phyloP scores from a whole-genome alignment of 2,888 invertebrate species.

The Bombylius discolor region DNA sequence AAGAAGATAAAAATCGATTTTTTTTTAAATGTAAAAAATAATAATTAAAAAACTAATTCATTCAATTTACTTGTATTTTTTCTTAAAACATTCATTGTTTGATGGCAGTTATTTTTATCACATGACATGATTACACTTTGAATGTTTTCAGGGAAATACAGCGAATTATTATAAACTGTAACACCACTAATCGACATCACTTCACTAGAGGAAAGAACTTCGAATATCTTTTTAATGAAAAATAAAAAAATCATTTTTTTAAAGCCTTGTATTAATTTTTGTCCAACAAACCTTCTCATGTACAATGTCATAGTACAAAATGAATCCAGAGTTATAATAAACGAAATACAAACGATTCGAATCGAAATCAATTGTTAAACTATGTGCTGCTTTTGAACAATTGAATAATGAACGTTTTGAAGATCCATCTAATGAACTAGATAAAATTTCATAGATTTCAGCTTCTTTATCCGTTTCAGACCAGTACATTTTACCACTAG shows the following conservation, averaged over 20 bases:
- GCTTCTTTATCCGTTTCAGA: slow-evolving; percentile 37
- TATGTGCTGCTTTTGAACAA: slow-evolving; percentile 34
- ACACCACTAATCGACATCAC: slow-evolving; percentile 42
- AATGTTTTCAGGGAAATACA: slow-evolving; percentile 57
- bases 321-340: slow-evolving; percentile 41
- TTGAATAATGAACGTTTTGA: slow-evolving; percentile 28
- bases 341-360: slow-evolving; percentile 60
- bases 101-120: slow-evolving; percentile 43
- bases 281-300: slow-evolving; percentile 23
- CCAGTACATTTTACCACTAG: slow-evolving; percentile 45
- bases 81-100: slow-evolving; percentile 36
- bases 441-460: slow-evolving; percentile 40
- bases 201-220: slow-evolving; percentile 26
- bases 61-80: slow-evolving; percentile 43
- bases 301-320: slow-evolving; percentile 47
- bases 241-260: neutral
- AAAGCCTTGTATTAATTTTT: neutral
- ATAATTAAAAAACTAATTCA: neutral
- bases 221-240: slow-evolving; percentile 14
- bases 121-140: slow-evolving; percentile 48
- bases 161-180: slow-evolving; percentile 47
- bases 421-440: slow-evolving; percentile 54
- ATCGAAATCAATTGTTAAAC: slow-evolving; percentile 48
- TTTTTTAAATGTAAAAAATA: neutral
- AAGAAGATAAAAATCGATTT: neutral